Evolutionary conservation across 2,888 invertebrate species (phyloP), one percentile per base, ranked within the genome.

Genomic region (Scrobipalpa atriplicella): DNA sequence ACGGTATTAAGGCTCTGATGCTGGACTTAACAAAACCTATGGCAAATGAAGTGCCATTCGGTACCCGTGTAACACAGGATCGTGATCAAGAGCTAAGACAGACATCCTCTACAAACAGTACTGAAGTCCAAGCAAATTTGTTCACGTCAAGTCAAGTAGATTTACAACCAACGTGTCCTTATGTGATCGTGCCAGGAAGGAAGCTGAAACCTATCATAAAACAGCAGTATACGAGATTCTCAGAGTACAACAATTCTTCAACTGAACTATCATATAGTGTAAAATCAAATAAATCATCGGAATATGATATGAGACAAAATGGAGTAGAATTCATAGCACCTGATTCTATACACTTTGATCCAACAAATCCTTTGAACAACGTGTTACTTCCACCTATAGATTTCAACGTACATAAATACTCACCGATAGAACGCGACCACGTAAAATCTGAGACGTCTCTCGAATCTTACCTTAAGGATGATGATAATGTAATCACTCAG

Each of bases 81-180:
- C 13, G 16, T 5, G 47, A 5, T 47, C 47, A 7, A 16, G 6
- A 16, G 7, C 5, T n/a, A 47, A 7, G 9, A 29, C 29, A 29
- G 29, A 29, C 29, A 21, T 54, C 54, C 0, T 21, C 18, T 8
- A 16, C 13, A 0, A 38, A 16, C 58, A 87, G 84, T 66, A 84
- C 76, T 0, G 81, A 90, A 64, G 76, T 89, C 47, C 91, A 92
- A 74, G 85, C 89, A 0, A 86, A 89, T 70, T 68, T 89, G 3
- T 39, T 79, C 0, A 75, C 83, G 0, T 87, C 92, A 0, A 92
- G 91, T 66, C 92, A 92, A 75, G 80, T 91, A 11, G 91, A 90
- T 39, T 51, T 91, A 80, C 29, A 19, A 19, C 19, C 9, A 10
- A n/a, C 47, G n/a, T 5, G 16, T 47, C 47, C 47, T 7, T 16